These are phyloP conservation scores for Melanitta fusca DNA, from an alignment of 2,797 vertebrate genomes.

Conservation along the genomic window DNA sequence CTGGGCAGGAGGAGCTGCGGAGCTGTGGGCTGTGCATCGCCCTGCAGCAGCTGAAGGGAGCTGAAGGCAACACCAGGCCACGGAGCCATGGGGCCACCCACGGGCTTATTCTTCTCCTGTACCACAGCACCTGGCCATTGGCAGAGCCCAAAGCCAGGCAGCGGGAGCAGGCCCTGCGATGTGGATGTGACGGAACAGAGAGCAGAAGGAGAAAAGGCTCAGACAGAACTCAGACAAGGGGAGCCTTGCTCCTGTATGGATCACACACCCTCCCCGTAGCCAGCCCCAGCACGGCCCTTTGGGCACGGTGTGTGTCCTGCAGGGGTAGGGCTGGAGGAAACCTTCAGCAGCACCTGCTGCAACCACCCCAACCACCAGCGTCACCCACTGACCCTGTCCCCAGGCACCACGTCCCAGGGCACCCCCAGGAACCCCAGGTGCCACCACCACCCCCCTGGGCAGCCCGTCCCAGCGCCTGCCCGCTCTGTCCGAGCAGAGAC, in stretches of 20 bases:
- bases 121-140: neutral
- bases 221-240: neutral
- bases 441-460: no score
- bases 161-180: neutral
- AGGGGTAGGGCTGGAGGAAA: no score
- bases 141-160: neutral
- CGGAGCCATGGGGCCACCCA: neutral
- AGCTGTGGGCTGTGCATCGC: neutral
- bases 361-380: no score
- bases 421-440: no score
- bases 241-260: neutral
- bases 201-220: neutral
- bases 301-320: fast-evolving
- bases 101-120: neutral
- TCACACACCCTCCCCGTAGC: neutral
- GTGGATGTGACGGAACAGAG: neutral
- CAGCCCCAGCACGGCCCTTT: neutral
- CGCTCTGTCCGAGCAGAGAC: no score
- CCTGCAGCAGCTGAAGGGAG: neutral
- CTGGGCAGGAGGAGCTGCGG: neutral
- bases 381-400: no score
- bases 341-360: no score
- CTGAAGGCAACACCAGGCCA: neutral
- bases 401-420: no score
- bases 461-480: no score